Conservation (phyloP, 2,113 vertebrate species). For the Oncorhynchus gorbuscha region DNA sequence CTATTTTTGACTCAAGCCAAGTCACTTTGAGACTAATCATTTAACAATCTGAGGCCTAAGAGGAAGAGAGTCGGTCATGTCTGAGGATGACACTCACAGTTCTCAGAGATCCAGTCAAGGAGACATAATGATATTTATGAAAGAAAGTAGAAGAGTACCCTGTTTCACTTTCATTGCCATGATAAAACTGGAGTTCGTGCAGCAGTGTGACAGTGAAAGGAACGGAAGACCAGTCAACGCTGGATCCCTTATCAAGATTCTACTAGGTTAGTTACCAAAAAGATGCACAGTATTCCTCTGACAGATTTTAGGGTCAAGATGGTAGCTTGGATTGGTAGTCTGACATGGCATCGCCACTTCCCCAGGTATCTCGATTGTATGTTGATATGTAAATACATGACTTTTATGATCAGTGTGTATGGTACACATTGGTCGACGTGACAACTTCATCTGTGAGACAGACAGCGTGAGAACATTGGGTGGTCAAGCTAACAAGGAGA, state of each 20-base stretch:
- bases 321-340: background rate
- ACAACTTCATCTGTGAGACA: background rate
- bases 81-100: background rate
- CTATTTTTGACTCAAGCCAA: background rate
- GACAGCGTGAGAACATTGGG: background rate
- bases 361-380: background rate
- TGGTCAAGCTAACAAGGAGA: background rate
- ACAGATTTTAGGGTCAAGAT: background rate
- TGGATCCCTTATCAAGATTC: constrained; percentile 44
- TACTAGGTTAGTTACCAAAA: constrained; percentile 6
- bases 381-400: background rate
- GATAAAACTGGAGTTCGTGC: constrained; percentile 50
- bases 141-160: background rate
- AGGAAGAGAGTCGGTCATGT: background rate
- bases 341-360: background rate
- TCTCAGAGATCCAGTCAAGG: background rate
- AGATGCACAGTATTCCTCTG: background rate
- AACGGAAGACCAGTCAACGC: constrained; percentile 45
- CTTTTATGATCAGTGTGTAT: background rate
- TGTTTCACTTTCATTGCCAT: background rate
- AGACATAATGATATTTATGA: background rate
- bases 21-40: constrained; percentile 1
- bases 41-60: background rate
- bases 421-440: background rate
- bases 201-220: constrained; percentile 47